A percentile compares a stretch with the other conserved stretches of the same genome.
Conservation (phyloP, 2,797 vertebrate species). For the Alouatta caraya region DNA sequence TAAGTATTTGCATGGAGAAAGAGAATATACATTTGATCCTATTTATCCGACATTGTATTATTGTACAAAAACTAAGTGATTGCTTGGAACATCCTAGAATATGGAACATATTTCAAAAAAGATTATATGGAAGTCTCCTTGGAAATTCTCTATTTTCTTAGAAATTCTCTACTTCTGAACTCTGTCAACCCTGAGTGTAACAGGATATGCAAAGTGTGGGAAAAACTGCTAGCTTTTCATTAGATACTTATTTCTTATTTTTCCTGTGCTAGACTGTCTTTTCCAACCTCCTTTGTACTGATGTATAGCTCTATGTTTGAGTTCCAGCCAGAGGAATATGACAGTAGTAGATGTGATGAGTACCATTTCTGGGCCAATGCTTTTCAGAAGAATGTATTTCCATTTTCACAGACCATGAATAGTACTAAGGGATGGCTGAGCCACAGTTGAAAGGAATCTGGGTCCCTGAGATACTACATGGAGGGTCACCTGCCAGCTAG, state of each 20-base stretch:
- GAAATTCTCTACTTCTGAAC: neutral
- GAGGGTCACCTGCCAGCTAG: neutral
- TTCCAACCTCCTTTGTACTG: neutral
- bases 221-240: neutral
- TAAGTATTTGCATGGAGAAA: neutral
- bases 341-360: neutral
- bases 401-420: neutral
- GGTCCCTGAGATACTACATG: neutral
- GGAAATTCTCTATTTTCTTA: neutral
- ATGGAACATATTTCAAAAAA: neutral
- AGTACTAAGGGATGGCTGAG: neutral
- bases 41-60: neutral
- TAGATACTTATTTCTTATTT: neutral
- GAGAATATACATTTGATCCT: neutral
- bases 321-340: neutral
- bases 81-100: neutral
- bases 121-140: neutral
- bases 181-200: neutral
- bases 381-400: neutral
- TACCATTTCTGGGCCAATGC: neutral
- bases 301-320: neutral
- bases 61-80: neutral
- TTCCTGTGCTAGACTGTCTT: neutral
- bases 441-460: neutral
- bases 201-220: neutral